These are phyloP conservation scores for Stercorarius parasiticus DNA, from an alignment of 2,113 vertebrate species.

Conservation along the genomic window DNA sequence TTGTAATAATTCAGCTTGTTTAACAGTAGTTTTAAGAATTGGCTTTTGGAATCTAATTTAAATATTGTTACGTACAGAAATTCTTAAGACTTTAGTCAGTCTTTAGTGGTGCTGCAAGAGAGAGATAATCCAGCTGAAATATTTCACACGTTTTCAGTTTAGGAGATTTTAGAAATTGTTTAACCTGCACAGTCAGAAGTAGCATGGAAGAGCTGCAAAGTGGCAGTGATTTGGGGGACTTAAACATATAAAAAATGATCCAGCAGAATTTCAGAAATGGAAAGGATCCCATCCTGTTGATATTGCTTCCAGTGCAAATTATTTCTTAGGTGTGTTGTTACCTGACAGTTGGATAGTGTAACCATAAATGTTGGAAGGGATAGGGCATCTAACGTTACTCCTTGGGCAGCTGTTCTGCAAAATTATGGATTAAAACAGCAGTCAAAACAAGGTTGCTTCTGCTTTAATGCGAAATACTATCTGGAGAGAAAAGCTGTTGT, in stretches of 20 bases:
- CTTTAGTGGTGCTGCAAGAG: not conserved
- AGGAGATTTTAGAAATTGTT: not conserved
- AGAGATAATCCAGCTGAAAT: not conserved
- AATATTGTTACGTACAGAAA: not conserved
- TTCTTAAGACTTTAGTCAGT: not conserved
- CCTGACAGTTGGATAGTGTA: not conserved
- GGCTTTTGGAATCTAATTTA: not conserved
- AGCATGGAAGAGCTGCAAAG: not conserved
- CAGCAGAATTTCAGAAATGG: not conserved
- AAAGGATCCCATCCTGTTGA: not conserved
- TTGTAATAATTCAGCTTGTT: not conserved
- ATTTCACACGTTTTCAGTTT: not conserved
- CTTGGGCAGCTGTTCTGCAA: not conserved
- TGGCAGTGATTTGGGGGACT: not conserved
- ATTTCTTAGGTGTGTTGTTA: not conserved
- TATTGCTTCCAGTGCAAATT: not conserved
- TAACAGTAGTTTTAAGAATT: not conserved
- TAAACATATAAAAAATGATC: not conserved
- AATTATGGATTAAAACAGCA: not conserved
- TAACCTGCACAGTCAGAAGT: not conserved
- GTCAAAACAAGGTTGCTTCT: not conserved
- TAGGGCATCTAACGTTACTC: not conserved
- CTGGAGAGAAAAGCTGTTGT: not conserved
- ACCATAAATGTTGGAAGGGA: not conserved
- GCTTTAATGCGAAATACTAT: not conserved